Conservation (phyloP, 2,888 invertebrate species). For the Tenthredo distinguenda region DNA sequence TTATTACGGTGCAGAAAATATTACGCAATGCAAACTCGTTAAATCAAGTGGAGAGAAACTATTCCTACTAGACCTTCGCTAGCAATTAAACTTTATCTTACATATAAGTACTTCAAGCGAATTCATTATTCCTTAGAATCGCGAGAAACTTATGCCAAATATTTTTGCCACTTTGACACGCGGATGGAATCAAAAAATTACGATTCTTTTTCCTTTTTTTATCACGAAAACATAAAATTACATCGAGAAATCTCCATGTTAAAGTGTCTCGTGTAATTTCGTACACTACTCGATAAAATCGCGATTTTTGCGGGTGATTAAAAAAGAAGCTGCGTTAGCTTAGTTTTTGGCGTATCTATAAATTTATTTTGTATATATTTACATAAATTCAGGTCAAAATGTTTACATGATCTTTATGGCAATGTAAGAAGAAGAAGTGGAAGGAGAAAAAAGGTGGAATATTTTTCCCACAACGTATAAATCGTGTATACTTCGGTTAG, state of each 20-base stretch:
- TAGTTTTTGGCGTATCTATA: neutral
- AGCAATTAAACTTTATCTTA: neutral
- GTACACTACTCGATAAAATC: neutral
- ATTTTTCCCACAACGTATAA: conserved; percentile 17
- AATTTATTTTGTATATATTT: neutral
- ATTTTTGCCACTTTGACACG: neutral
- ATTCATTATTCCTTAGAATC: neutral
- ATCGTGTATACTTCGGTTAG: neutral
- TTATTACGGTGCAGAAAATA: neutral
- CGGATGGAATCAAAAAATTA: neutral
- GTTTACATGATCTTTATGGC: neutral
- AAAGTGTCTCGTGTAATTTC: no score
- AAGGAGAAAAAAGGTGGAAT: neutral
- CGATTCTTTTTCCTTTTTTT: neutral
- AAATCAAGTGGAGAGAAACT: neutral
- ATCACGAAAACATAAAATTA: neutral
- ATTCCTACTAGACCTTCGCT: neutral
- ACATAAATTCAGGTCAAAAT: neutral
- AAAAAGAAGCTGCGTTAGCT: neutral
- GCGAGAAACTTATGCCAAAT: neutral
- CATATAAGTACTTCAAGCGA: neutral
- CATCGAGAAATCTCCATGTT: no score
- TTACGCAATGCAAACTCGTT: neutral
- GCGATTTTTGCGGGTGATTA: no score
- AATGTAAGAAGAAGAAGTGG: neutral